Evolutionary conservation across 2,797 vertebrate genomes (phyloP).

Genomic region (Channa striata): DNA sequence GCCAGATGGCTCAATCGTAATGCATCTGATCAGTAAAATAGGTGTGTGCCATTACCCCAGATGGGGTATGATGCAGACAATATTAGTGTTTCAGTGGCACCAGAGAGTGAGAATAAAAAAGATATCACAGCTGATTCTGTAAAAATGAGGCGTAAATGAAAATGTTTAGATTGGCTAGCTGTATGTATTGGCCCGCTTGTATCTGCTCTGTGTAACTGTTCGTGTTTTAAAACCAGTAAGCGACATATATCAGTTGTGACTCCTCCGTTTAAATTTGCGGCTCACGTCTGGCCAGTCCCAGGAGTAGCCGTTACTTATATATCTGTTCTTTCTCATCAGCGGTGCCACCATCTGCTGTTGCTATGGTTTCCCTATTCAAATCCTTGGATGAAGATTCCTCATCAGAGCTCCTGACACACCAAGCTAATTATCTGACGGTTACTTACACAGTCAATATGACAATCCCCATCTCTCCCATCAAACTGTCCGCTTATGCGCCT

Average conservation of each 20-base stretch:
- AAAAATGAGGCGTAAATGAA: slow-evolving; percentile 4
- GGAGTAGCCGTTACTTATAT: slow-evolving; percentile 19
- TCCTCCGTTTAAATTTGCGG: slow-evolving; percentile 34
- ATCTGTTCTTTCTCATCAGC: slow-evolving; percentile 35
- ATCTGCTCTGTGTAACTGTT: not conserved
- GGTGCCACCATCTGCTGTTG: slow-evolving; percentile 28
- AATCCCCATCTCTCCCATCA: slow-evolving; percentile 31
- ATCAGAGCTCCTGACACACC: slow-evolving; percentile 51
- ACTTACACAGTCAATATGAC: slow-evolving; percentile 44
- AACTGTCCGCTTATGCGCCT: slow-evolving; percentile 8
- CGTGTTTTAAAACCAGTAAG: slow-evolving; percentile 41
- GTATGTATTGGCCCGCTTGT: slow-evolving; percentile 1
- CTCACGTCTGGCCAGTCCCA: slow-evolving; percentile 26
- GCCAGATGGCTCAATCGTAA: slow-evolving; percentile 31
- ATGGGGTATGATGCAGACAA: slow-evolving; percentile 12
- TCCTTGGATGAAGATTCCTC: slow-evolving; percentile 58
- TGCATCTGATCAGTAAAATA: slow-evolving; percentile 41
- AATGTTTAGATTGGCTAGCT: not conserved
- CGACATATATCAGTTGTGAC: slow-evolving; percentile 25
- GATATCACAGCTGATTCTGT: not conserved
- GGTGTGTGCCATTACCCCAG: slow-evolving; percentile 1
- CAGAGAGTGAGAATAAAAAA: not conserved
- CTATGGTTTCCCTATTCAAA: slow-evolving; percentile 61
- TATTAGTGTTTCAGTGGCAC: not conserved
- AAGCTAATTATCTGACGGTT: slow-evolving; percentile 56